Evolutionary conservation across 2,797 vertebrate species (phyloP).

Genomic region (Parauchenoglanis punctatus): DNA sequence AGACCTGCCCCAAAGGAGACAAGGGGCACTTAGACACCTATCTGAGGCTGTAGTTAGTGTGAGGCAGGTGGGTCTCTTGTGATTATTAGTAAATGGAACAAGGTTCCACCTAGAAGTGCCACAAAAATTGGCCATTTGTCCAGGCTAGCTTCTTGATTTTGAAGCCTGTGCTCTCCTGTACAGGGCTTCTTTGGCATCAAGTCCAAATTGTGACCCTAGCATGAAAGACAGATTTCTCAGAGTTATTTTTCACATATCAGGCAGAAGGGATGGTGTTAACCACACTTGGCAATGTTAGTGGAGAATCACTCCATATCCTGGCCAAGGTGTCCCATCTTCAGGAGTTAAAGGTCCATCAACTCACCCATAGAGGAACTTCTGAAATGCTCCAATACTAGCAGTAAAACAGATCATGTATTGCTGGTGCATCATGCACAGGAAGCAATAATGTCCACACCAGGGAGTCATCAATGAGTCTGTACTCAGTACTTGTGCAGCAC

Average conservation of each 20-base stretch:
- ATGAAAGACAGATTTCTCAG: neutral
- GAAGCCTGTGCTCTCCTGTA: neutral
- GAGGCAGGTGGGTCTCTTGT: neutral
- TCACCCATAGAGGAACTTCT: neutral
- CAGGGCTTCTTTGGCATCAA: neutral
- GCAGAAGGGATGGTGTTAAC: neutral
- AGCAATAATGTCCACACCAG: conserved; percentile 1
- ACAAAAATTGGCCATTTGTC: neutral
- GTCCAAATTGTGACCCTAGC: neutral
- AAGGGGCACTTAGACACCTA: neutral
- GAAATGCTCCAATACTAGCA: neutral
- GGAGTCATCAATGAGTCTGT: conserved; percentile 6
- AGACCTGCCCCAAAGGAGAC: neutral
- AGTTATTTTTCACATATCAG: neutral
- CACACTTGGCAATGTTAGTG: neutral
- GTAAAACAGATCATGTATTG: neutral
- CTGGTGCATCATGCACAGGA: conserved; percentile 1
- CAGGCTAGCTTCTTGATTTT: neutral
- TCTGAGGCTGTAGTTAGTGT: neutral
- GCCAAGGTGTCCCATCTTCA: neutral
- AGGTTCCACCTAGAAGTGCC: neutral
- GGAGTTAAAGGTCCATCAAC: neutral
- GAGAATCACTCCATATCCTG: neutral
- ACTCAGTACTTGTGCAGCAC: neutral
- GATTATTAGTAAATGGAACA: neutral